Evolutionary conservation across 2,113 vertebrate genomes (phyloP).

Genomic region (Rallus limicola): DNA sequence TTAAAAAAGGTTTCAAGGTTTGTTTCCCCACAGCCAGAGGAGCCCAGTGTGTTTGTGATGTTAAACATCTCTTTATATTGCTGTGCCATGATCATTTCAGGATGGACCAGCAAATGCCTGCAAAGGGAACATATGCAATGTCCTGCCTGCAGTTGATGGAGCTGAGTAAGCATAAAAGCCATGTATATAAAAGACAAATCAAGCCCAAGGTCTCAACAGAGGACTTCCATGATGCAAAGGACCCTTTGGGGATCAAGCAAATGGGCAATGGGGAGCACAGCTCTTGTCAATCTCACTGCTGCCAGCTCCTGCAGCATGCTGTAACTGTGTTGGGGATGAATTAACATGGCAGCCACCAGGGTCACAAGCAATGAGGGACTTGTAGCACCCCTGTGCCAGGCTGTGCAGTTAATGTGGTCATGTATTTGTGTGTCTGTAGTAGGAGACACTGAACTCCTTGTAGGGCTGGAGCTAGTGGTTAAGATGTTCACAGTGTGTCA

Average conservation of each 20-base stretch:
- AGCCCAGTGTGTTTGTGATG: not conserved
- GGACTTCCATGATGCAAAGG: not conserved
- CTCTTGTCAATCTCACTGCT: not conserved
- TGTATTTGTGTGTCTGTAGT: not conserved
- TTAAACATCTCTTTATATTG: not conserved
- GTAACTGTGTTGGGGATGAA: not conserved
- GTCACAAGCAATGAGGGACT: not conserved
- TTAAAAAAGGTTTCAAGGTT: too few relatives aligned
- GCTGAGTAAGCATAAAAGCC: not conserved
- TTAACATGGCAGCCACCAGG: not conserved
- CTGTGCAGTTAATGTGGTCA: not conserved
- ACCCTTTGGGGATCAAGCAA: not conserved
- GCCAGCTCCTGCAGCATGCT: not conserved
- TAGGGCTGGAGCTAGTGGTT: not conserved
- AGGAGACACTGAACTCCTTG: not conserved
- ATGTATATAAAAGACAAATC: not conserved
- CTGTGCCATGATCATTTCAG: not conserved
- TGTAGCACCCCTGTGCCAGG: not conserved
- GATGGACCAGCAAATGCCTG: not conserved
- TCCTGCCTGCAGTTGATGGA: not conserved
- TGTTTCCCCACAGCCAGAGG: not conserved
- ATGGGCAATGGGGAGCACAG: too few relatives aligned
- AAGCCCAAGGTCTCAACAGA: not conserved
- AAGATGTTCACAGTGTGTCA: too few relatives aligned
- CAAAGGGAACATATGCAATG: not conserved